phyloP scores from a whole-genome alignment of 2,113 vertebrate genomes.

The Oryzias javanicus region DNA sequence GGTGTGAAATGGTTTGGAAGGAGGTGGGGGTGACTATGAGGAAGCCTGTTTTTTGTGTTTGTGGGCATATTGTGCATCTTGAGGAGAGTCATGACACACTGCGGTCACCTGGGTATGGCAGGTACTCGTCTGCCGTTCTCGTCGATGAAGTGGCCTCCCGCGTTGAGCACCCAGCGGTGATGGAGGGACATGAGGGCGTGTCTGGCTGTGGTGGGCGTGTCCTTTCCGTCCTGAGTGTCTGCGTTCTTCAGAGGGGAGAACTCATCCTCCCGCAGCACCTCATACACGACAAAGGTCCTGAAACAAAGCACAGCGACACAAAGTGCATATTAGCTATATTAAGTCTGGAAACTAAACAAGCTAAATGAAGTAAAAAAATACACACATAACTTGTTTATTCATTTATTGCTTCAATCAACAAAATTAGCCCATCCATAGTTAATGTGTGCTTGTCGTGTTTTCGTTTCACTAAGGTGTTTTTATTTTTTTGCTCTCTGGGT shows the following conservation, averaged over 20 bases:
- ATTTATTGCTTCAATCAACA: too few relatives aligned
- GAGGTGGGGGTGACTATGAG: background rate
- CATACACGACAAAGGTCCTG: constrained; percentile 92
- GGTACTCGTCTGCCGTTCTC: constrained; percentile 90
- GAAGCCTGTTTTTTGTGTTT: background rate
- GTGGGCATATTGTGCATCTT: constrained; percentile 3
- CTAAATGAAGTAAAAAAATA: too few relatives aligned
- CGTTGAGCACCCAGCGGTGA: constrained; percentile 96
- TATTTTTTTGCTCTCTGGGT: too few relatives aligned
- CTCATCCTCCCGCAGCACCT: constrained; percentile 93
- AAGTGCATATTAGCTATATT: too few relatives aligned
- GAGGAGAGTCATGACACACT: background rate
- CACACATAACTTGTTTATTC: too few relatives aligned
- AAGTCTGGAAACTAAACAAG: too few relatives aligned
- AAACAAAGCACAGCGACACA: constrained; percentile 1
- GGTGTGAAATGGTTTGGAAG: constrained; percentile 2
- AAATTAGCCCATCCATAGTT: too few relatives aligned
- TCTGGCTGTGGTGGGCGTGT: constrained; percentile 93
- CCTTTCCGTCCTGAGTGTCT: constrained; percentile 93
- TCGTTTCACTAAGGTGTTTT: too few relatives aligned
- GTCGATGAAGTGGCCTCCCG: constrained; percentile 91
- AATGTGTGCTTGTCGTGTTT: too few relatives aligned
- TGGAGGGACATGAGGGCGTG: constrained; percentile 94
- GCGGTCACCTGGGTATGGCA: constrained; percentile 90
- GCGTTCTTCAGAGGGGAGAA: constrained; percentile 97